Conservation (phyloP, 1,140 invertebrate species). For the Drosophila oshimai region DNA sequence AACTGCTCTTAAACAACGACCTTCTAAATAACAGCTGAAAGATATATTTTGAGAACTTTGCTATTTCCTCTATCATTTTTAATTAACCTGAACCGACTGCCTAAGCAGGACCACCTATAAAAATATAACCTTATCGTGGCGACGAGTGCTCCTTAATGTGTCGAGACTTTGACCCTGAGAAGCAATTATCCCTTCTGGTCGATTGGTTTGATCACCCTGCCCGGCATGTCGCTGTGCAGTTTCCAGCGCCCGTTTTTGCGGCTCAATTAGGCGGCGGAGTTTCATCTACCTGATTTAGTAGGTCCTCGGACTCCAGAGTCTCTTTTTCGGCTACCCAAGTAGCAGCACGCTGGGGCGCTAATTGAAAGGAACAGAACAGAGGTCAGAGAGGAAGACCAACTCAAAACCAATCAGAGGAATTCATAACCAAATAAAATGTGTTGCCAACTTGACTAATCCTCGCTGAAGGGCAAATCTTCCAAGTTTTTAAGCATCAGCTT, state of each 20-base stretch:
- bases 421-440: neutral
- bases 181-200: conserved; percentile 59
- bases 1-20: no score
- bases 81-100: neutral
- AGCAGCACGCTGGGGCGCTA: conserved; percentile 57
- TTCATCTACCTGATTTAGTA: conserved; percentile 45
- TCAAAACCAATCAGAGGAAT: neutral
- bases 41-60: neutral
- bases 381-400: neutral
- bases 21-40: neutral
- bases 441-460: neutral
- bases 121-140: conserved; percentile 44
- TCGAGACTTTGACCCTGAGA: conserved; percentile 54
- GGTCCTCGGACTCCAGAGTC: neutral
- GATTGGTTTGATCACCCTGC: conserved; percentile 10
- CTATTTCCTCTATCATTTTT: neutral
- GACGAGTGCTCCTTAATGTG: conserved; percentile 50
- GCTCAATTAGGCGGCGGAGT: conserved; percentile 54
- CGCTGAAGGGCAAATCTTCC: neutral
- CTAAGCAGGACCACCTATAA: conserved; percentile 35
- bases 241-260: conserved; percentile 17
- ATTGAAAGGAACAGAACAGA: conserved; percentile 28
- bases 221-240: conserved; percentile 1
- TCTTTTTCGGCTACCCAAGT: conserved; percentile 30
- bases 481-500: conserved; percentile 95